Percentiles rank a stretch among this genome's conserved stretches.
These are phyloP conservation scores for Tringa solitaria DNA, from an alignment of 2,113 vertebrate genomes.

Conservation along the genomic window DNA sequence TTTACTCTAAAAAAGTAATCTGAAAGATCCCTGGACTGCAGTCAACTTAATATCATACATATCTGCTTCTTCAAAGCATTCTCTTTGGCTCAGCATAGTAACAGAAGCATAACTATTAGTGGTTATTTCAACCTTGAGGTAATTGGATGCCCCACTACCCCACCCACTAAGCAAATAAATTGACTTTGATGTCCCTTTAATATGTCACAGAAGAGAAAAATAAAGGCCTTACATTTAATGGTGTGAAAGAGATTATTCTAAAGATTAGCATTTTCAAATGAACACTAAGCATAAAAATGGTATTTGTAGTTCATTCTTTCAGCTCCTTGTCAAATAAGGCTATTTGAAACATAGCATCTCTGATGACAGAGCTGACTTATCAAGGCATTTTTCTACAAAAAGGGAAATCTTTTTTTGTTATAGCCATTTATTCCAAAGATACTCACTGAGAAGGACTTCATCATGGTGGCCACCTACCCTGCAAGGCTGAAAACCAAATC, in stretches of 20 bases:
- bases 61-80: constrained; percentile 57
- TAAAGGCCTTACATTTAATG: neutral
- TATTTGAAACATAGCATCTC: neutral
- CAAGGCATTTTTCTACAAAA: neutral
- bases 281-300: neutral
- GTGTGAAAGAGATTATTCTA: neutral
- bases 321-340: neutral
- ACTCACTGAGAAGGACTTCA: neutral
- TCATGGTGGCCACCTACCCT: neutral
- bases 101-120: constrained; percentile 30
- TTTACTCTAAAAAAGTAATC: constrained; percentile 21
- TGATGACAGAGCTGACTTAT: neutral
- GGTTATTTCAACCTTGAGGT: constrained; percentile 37
- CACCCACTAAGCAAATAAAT: constrained; percentile 28
- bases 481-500: neutral
- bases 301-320: neutral
- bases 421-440: neutral
- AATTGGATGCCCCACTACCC: neutral
- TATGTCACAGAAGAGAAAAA: constrained; percentile 7
- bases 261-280: neutral
- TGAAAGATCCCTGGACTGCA: constrained; percentile 55
- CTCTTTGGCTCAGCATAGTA: constrained; percentile 18
- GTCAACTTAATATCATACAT: constrained; percentile 53
- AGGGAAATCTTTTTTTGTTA: neutral
- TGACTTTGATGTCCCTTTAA: constrained; percentile 40